These are phyloP conservation scores for Tyrannus savana DNA, from an alignment of 2,113 vertebrate species.

Conservation along the genomic window DNA sequence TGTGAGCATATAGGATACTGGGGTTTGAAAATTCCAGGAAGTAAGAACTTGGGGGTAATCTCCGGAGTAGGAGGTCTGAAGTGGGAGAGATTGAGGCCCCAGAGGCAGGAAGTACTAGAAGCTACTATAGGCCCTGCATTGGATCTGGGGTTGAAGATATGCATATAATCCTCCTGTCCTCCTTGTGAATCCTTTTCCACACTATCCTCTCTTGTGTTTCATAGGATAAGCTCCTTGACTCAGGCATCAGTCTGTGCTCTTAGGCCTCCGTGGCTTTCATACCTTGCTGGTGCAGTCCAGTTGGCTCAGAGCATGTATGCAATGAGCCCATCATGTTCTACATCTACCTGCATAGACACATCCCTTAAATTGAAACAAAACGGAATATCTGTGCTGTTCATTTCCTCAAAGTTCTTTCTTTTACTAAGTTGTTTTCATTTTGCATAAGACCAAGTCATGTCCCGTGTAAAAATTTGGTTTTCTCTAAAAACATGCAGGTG, in stretches of 20 bases:
- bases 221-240: neutral
- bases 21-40: neutral
- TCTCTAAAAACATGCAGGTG: neutral
- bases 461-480: neutral
- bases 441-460: neutral
- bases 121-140: neutral
- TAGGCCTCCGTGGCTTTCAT: neutral
- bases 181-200: neutral
- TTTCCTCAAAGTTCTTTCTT: neutral
- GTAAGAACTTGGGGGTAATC: neutral
- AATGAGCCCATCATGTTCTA: neutral
- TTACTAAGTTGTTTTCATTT: neutral
- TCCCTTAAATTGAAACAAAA: neutral
- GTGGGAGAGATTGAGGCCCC: neutral
- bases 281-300: neutral
- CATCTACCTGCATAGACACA: neutral
- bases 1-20: accelerated
- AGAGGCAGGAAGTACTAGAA: neutral
- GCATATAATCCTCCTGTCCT: too few species aligned
- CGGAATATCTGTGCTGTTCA: neutral
- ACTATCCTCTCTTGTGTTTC: neutral
- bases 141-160: neutral
- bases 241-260: neutral
- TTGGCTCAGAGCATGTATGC: accelerated
- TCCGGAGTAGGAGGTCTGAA: neutral